Conservation (phyloP, 2,888 invertebrate species). For the Eumacrocentrus americanus region DNA sequence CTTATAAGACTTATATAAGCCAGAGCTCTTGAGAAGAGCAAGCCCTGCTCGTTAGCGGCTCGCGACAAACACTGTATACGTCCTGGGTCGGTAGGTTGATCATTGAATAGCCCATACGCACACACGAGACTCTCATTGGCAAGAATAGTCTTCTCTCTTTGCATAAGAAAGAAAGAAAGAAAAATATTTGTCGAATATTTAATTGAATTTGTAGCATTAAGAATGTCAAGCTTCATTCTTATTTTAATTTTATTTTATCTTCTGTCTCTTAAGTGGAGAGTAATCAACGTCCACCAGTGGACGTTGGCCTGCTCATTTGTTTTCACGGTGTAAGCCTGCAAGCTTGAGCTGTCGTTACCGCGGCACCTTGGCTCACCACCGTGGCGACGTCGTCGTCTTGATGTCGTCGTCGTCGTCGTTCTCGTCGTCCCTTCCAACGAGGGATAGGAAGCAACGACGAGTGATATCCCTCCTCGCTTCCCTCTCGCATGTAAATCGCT, state of each 20-base stretch:
- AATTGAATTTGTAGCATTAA: neutral
- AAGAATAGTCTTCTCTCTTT: neutral
- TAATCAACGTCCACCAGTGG: neutral
- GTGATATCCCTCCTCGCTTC: slow-evolving; percentile 24
- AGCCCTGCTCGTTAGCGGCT: slow-evolving; percentile 60
- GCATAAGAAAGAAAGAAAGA: neutral
- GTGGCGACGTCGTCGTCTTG: slow-evolving; percentile 16
- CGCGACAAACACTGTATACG: slow-evolving; percentile 58
- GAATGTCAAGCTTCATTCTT: neutral
- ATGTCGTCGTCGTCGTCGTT: too few relatives aligned
- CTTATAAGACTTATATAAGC: slow-evolving; percentile 60
- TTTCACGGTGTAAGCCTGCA: slow-evolving; percentile 47
- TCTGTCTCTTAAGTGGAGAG: too few relatives aligned
- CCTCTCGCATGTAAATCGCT: slow-evolving; percentile 54
- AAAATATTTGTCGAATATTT: neutral
- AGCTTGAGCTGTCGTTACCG: slow-evolving; percentile 45
- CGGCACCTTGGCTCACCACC: slow-evolving; percentile 43
- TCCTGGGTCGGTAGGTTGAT: slow-evolving; percentile 23
- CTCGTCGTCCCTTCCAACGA: slow-evolving; percentile 13
- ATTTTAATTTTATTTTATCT: too few relatives aligned
- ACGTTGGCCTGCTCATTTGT: slow-evolving; percentile 44
- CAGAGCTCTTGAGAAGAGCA: slow-evolving; percentile 43
- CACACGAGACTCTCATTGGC: neutral
- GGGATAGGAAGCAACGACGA: slow-evolving; percentile 25
- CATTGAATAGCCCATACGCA: slow-evolving; percentile 16